Base-by-base conservation (phyloP, 1,140 invertebrate genomes). In the Aphis gossypii region DNA sequence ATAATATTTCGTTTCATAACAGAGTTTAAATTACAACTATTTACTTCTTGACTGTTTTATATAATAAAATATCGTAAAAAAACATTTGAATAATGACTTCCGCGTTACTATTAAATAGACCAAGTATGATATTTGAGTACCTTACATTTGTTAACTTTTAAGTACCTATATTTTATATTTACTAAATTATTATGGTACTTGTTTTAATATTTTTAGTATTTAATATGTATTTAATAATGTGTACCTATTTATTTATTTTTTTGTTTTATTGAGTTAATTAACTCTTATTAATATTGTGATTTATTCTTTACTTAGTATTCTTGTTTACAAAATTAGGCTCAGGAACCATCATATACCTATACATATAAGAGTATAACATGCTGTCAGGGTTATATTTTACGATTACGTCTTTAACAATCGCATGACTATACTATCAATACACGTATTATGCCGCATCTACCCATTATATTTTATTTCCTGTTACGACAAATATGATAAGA, bases 381-480 rank as follows among this genome's bases (percentile, higher is more conserved):
- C 18, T 35, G n/a, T 38, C 87, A 89, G 87, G 87, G 87, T 54
- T 89, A 89, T 20, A 89, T 89, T 89, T 54, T 35, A 89, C 35
- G 46, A 89, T 89, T 54, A 38, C 21, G 20, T 89, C 48, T 89
- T 89, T 38, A 38, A 89, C 87, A 89, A 89, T 89, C n/a, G 87
- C 87, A 89, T 89, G 87, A 87, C n/a, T 87, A 83, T 83, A 87
- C 46, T 48, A 87, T 87, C 86, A 87, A 87, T 87, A 86, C 23
- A 30, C 84, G 25, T 86, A 41, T 41, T 86, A 30, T 44, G 38
- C 44, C 41, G 84, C 60, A n/a, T 86, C 84, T 86, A 87, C 18
- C 46, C 46, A 48, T 87, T 48, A 87, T 51, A 87, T 87, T n/a
- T 35, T 87, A 46, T 46, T 87, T 87, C 86, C 86, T 87, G 86